These are phyloP conservation scores for Coleophora deauratella DNA, from an alignment of 2,888 invertebrate genomes.

Conservation along the genomic window DNA sequence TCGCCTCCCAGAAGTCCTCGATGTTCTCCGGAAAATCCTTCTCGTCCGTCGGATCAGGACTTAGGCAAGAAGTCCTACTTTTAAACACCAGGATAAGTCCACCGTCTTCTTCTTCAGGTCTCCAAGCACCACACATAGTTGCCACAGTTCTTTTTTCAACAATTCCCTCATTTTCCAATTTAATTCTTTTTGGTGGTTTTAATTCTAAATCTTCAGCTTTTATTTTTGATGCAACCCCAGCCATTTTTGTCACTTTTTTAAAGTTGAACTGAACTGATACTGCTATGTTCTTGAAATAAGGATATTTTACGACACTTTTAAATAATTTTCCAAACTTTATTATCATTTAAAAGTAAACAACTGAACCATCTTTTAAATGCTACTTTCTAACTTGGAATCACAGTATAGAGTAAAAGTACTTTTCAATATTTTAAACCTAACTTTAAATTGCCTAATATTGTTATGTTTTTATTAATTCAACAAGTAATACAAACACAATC, in stretches of 20 bases:
- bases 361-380: too few relatives aligned
- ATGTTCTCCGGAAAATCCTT: conserved; percentile 63
- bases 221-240: conserved; percentile 26
- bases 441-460: too few relatives aligned
- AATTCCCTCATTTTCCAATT: conserved; percentile 23
- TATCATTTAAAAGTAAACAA: conserved; percentile 13
- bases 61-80: conserved; percentile 45
- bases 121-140: conserved; percentile 70
- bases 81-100: conserved; percentile 59
- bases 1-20: conserved; percentile 62
- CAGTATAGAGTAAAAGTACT: too few relatives aligned
- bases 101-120: conserved; percentile 62
- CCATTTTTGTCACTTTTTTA: conserved; percentile 29
- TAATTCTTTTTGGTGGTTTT: conserved; percentile 48
- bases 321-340: conserved; percentile 21
- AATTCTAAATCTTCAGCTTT: conserved; percentile 29
- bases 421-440: too few relatives aligned
- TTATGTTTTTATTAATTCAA: too few relatives aligned
- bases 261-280: conserved; percentile 1
- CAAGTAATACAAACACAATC: too few relatives aligned
- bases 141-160: conserved; percentile 49
- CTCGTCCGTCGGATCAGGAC: conserved; percentile 56
- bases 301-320: conserved; percentile 15
- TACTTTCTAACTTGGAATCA: too few relatives aligned
- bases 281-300: conserved; percentile 10